Conservation (phyloP, 2,888 invertebrate genomes). For the Unio pictorum region DNA sequence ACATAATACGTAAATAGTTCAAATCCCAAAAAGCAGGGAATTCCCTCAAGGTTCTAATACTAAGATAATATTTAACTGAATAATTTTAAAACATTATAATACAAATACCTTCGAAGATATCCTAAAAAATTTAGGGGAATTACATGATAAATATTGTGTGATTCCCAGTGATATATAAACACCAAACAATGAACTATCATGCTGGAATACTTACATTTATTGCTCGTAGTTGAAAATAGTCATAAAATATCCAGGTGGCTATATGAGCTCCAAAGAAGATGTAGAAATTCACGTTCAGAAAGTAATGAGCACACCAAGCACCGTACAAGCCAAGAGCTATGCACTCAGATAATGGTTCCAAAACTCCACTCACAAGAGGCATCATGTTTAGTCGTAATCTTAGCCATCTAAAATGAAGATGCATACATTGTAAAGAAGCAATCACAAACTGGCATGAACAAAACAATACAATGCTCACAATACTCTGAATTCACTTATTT, state of each 20-base stretch:
- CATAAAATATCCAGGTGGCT: conserved; percentile 55
- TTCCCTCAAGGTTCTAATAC: neutral
- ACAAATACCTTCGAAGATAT: too few relatives aligned
- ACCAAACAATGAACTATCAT: neutral
- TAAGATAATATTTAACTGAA: neutral
- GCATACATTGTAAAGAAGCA: neutral
- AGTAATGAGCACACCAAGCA: conserved; percentile 64
- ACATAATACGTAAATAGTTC: neutral
- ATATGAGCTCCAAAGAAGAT: conserved; percentile 62
- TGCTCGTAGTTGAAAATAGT: conserved; percentile 62
- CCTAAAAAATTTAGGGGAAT: too few relatives aligned
- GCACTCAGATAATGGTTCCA: conserved; percentile 67
- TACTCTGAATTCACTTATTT: too few relatives aligned
- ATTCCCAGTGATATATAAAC: too few relatives aligned
- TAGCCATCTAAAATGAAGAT: conserved; percentile 60
- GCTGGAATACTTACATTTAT: conserved; percentile 59
- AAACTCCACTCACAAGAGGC: conserved; percentile 60
- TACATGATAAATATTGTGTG: too few relatives aligned
- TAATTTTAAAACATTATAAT: too few relatives aligned
- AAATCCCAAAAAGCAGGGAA: neutral
- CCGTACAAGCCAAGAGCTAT: conserved; percentile 62
- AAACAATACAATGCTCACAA: too few relatives aligned
- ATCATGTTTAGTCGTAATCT: conserved; percentile 69
- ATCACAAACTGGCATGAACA: too few relatives aligned
- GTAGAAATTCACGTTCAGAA: conserved; percentile 65